phyloP scores from a whole-genome alignment of 2,888 invertebrate genomes.

The Eristalis arbustorum region DNA sequence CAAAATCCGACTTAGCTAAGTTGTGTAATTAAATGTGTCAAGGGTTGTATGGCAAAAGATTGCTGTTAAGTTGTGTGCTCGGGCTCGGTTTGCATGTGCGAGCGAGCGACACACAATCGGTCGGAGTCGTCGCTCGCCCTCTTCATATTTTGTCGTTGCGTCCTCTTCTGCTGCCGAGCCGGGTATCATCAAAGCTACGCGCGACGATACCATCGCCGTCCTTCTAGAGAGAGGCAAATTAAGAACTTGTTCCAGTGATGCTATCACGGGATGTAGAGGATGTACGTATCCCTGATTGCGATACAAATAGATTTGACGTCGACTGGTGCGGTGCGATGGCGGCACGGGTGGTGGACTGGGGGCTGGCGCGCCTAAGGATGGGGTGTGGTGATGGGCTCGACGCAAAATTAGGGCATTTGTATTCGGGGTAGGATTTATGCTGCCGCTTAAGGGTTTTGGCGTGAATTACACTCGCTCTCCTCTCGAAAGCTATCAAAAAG shows the following conservation, averaged over 20 bases:
- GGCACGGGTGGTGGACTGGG: background rate
- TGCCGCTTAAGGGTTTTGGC: constrained; percentile 68
- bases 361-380: background rate
- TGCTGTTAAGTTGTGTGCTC: constrained; percentile 62
- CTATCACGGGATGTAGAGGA: constrained; percentile 52
- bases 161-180: background rate
- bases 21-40: constrained; percentile 76
- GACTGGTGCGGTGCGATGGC: background rate
- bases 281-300: constrained; percentile 62
- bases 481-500: constrained; percentile 69
- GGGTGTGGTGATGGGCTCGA: constrained; percentile 3
- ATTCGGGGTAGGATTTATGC: constrained; percentile 68
- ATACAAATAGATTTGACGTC: constrained; percentile 65
- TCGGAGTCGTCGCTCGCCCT: background rate
- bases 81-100: constrained; percentile 32
- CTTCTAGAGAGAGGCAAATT: constrained; percentile 51
- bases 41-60: constrained; percentile 72
- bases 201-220: constrained; percentile 53
- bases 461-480: constrained; percentile 65
- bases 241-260: constrained; percentile 67
- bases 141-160: constrained; percentile 34
- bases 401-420: constrained; percentile 68
- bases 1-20: constrained; percentile 70
- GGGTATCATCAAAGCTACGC: constrained; percentile 57
- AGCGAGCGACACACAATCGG: constrained; percentile 30